Evolutionary conservation across 2,888 invertebrate genomes (phyloP), one percentile per base, ranked within the genome.

Genomic region (Napeogenes inachia): DNA sequence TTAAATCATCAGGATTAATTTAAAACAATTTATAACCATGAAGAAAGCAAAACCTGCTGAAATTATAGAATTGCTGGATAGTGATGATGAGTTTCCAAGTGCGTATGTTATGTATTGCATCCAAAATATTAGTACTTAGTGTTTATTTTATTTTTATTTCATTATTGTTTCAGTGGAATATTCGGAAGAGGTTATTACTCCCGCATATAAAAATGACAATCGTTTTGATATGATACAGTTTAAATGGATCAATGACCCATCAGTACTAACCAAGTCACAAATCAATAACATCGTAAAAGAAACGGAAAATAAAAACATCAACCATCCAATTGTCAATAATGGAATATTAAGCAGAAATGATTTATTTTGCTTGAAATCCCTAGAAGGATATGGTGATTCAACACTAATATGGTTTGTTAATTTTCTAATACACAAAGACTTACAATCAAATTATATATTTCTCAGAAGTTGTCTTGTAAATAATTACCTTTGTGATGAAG

Each of bases 61-160:
- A 30, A 30, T 77, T 32, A 47, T 71, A 65, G 74, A 78, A 5
- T 69, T 80, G 59, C 67, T 85, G 21, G 82, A 80, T 21, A 85
- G 84, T 63, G 84, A 85, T 60, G 84, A 85, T 45, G 84, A 85
- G 68, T 67, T 84, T 38, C 80, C 84, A 60, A 67, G 84, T 82
- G 73, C 72, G 76, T 70, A 46, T 13, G 54, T 46, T 4, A 10
- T 61, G 6, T 4, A n/a, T 8, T 13, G 12, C 50, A 21, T 45
- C 54, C 5, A 21, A 30, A 38, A 47, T 45, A 12, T 50, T 38
- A 38, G 2, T 13, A 2, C 10, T 21, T 10, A 56, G 47, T 10
- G n/a, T 33, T 13, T 33, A 55, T 58, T 45, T 57, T 56, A 13
- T 32, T 21, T n/a, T 32, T 56, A 54, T 6, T 56, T 30, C 8